Evolutionary conservation across 2,113 vertebrate species (phyloP), one percentile per base, ranked within the genome.

Genomic region (Spermophilus dauricus): DNA sequence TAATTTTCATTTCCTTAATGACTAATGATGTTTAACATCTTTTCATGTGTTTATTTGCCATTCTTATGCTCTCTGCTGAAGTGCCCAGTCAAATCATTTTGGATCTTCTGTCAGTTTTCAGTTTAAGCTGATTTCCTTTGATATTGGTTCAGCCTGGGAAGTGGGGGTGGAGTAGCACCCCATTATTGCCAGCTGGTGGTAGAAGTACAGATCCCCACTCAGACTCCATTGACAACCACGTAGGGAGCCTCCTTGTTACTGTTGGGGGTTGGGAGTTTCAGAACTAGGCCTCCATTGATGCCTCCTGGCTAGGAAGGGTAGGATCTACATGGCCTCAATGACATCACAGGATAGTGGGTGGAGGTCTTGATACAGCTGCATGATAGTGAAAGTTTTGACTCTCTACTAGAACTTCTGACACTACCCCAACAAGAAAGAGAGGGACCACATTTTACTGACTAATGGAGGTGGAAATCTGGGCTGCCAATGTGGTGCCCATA

Each of bases 31-130:
- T 56, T 69, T 61, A 86, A 34, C 51, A 83, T 86, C 69, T 86
- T 78, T 92, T 72, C 53, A 72, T 56, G 30, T 70, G 51, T 24
- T 96, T 80, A 51, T 92, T 75, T 85, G 51, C 53, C 10, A 67
- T 73, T 45, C 37, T 86, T 77, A 48, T 39, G 70, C 39, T 20
- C 77, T 97, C 67, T 88, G 83, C 82, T 88, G 45, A 87, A 61
- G 18, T 80, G 65, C 69, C 84, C n/a, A 22, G 32, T 94, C 75
- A 82, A 81, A 76, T 77, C 10, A 51, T 51, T 51, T 51, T 51
- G 48, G 48, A 13, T 51, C 48, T 51, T 51, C 10, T 51, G 48
- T 51, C 48, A 51, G 12, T 51, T 13, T 51, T 51, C 48, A 51
- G 5, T 51, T 51, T 51, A 13, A 51, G 48, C 48, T 51, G 48